Evolutionary conservation across 92 coral and sea anemone species (phyloP).

Genomic region (Paragorgia papillata): DNA sequence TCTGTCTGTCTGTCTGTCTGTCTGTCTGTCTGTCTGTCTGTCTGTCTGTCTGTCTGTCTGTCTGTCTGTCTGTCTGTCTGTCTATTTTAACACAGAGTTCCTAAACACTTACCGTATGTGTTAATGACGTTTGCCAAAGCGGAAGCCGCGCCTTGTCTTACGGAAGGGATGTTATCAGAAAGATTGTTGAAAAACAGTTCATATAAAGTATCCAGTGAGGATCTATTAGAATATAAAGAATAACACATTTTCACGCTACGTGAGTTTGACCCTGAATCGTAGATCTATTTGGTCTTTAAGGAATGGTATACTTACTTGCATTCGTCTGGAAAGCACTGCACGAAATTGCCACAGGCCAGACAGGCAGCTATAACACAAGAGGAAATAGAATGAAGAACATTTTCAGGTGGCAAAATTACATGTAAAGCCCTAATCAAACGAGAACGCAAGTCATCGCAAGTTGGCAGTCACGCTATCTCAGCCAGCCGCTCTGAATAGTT

Average conservation of each 20-base stretch:
- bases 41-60: neutral
- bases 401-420: no score
- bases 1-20: neutral
- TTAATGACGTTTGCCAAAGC: slow-evolving; percentile 91
- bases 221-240: slow-evolving; percentile 50
- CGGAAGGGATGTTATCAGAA: slow-evolving; percentile 94
- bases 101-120: slow-evolving; percentile 72
- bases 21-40: no score
- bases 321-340: slow-evolving; percentile 92
- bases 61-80: neutral
- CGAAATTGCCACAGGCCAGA: slow-evolving; percentile 97
- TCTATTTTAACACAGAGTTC: neutral
- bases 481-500: no score
- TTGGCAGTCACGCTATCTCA: no score
- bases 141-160: slow-evolving; percentile 94
- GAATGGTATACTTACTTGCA: slow-evolving; percentile 61
- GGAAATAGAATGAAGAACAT: neutral
- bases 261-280: no score
- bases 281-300: neutral
- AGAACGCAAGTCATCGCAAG: no score
- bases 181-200: slow-evolving; percentile 88
- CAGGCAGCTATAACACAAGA: slow-evolving; percentile 75
- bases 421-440: no score
- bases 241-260: no score
- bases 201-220: slow-evolving; percentile 80